These are phyloP conservation scores for Esox niger DNA, from an alignment of 2,113 vertebrate genomes.

Conservation along the genomic window DNA sequence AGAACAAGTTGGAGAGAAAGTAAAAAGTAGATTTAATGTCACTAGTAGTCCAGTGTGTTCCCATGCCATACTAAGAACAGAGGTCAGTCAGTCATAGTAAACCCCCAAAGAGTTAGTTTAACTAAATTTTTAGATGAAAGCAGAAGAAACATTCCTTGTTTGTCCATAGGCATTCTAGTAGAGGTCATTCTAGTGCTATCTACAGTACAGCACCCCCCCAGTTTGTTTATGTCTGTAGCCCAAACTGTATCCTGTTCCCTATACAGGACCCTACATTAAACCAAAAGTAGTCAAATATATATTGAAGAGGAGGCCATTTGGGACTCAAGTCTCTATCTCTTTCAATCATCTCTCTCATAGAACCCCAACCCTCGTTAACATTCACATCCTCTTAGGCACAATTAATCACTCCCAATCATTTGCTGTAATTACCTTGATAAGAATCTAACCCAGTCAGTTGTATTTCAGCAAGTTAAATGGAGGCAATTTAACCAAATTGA, in stretches of 20 bases:
- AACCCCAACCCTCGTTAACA: constrained; percentile 43
- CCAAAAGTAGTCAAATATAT: no score
- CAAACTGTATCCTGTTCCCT: no score
- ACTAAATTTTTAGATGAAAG: constrained; percentile 2
- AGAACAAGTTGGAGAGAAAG: not conserved
- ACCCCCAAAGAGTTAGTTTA: not conserved
- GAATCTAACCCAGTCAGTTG: constrained; percentile 59
- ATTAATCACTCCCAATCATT: constrained; percentile 69
- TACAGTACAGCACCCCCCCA: no score
- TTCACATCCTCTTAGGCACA: constrained; percentile 67
- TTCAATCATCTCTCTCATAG: constrained; percentile 52
- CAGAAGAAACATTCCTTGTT: constrained; percentile 19
- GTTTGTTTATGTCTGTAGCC: no score
- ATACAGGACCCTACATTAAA: no score
- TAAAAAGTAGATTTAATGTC: not conserved
- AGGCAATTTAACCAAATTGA: constrained; percentile 76
- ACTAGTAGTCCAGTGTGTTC: not conserved
- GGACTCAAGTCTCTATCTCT: constrained; percentile 26
- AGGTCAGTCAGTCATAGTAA: not conserved
- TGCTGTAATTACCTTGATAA: constrained; percentile 71
- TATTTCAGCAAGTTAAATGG: constrained; percentile 67
- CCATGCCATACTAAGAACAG: not conserved
- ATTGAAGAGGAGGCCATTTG: not conserved
- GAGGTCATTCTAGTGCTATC: constrained; percentile 51
- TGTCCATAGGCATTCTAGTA: constrained; percentile 7